Evolutionary conservation across 2,888 invertebrate species (phyloP).

Genomic region (Odontocolon sp.): DNA sequence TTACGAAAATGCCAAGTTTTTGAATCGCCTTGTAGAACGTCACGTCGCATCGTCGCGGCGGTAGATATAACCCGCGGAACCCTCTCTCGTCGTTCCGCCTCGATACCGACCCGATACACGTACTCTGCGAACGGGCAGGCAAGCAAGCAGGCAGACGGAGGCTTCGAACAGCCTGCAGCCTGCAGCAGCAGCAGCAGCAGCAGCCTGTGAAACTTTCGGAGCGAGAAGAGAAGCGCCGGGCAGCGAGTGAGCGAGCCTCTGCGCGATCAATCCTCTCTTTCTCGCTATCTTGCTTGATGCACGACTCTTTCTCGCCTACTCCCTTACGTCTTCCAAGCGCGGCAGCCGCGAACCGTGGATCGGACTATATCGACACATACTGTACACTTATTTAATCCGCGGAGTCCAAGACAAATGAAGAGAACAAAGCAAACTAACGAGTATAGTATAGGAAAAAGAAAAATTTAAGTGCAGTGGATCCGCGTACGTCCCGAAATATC

Average conservation of each 20-base stretch:
- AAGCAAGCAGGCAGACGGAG: slow-evolving; percentile 48
- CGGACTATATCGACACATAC: neutral
- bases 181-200: slow-evolving; percentile 48
- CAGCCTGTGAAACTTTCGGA: slow-evolving; percentile 67
- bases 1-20: slow-evolving; percentile 55
- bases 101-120: slow-evolving; percentile 69
- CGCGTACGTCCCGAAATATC: slow-evolving; percentile 12
- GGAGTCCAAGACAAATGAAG: slow-evolving; percentile 7
- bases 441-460: too few relatives aligned
- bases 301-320: slow-evolving; percentile 48
- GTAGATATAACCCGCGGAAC: slow-evolving; percentile 55
- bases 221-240: slow-evolving; percentile 66
- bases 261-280: slow-evolving; percentile 59
- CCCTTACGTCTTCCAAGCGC: slow-evolving; percentile 12
- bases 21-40: slow-evolving; percentile 66
- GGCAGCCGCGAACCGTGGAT: slow-evolving; percentile 19
- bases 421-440: too few relatives aligned
- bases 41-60: slow-evolving; percentile 66
- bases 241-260: slow-evolving; percentile 52
- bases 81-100: slow-evolving; percentile 67
- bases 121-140: slow-evolving; percentile 50
- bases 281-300: slow-evolving; percentile 17
- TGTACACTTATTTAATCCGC: neutral
- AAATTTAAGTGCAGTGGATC: slow-evolving; percentile 2
- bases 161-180: slow-evolving; percentile 56